Evolutionary conservation across 2,888 invertebrate genomes (phyloP), one percentile per base, ranked within the genome.

Genomic region (Nycteola revayana): DNA sequence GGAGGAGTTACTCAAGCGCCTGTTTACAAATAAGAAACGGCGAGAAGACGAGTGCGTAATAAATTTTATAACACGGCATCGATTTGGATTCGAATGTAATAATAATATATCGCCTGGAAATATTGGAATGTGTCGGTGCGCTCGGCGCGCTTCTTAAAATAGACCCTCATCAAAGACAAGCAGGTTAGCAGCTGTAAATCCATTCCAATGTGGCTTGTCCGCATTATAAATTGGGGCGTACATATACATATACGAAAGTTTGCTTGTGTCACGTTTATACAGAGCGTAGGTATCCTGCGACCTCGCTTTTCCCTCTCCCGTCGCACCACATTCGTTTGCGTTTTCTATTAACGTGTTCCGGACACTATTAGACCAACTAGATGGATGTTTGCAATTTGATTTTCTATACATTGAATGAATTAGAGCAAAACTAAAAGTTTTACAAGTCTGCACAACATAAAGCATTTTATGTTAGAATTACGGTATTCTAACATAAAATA

Each of bases 131-230:
- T 75, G 81, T 77, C 78, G 74, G 77, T 82, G 80, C 82, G 84
- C 81, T 75, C 81, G 76, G 77, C 76, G 70, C 75, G 77, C 66
- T 67, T 84, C 86, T 79, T 68, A 74, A 88, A 87, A 88, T 88
- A 88, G 80, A 81, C 81, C 79, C 82, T 88, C 88, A 87, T 88
- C 88, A 88, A 88, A 88, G 88, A 87, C 86, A 81, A 83, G 75
- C 83, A 87, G 83, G 83, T 82, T 85, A 82, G 85, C 84, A 84
- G 88, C 87, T 86, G 88, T 88, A 88, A 88, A 88, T 87, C 87
- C 85, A 84, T 84, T 86, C 88, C 86, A 85, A 75, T 81, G 81
- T 84, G 75, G 82, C 81, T 80, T 81, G 84, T 85, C 83, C 79
- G 84, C 75, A 77, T 85, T 88, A 87, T 88, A 88, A 88, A 88